These are phyloP conservation scores for Camponotus vicinus DNA, from an alignment of 1,140 invertebrate species.

Conservation along the genomic window DNA sequence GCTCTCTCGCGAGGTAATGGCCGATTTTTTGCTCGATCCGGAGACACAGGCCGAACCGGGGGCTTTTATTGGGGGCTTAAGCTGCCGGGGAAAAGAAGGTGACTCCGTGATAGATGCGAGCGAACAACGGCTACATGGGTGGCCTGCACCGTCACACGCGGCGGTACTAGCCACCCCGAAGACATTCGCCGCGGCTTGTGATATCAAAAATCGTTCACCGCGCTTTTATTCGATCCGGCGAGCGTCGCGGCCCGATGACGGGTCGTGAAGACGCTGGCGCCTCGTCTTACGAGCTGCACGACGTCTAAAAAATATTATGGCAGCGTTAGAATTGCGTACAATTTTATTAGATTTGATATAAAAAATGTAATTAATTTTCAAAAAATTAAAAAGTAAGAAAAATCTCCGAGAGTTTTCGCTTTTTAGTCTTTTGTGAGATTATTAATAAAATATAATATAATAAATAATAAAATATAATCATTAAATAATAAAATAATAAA, in stretches of 20 bases:
- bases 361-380: too few species aligned
- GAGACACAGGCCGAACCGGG: slow-evolving; percentile 79
- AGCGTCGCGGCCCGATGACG: slow-evolving; percentile 44
- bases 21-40: slow-evolving; percentile 81
- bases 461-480: too few species aligned
- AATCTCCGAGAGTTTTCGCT: too few species aligned
- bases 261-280: slow-evolving; percentile 61
- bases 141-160: slow-evolving; percentile 83
- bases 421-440: too few species aligned
- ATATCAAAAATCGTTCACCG: slow-evolving; percentile 64
- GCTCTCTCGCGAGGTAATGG: slow-evolving; percentile 75
- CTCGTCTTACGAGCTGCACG: neutral
- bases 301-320: neutral
- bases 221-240: slow-evolving; percentile 52
- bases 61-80: slow-evolving; percentile 83
- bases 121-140: slow-evolving; percentile 85
- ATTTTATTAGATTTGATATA: neutral
- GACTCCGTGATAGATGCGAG: slow-evolving; percentile 85
- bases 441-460: too few species aligned
- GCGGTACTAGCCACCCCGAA: slow-evolving; percentile 84
- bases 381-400: too few species aligned
- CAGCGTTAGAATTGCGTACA: neutral
- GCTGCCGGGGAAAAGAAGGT: slow-evolving; percentile 82
- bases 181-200: slow-evolving; percentile 80
- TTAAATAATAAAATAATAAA: too few species aligned